phyloP scores from a whole-genome alignment of 2,113 vertebrate genomes.

The Saguinus midas region DNA sequence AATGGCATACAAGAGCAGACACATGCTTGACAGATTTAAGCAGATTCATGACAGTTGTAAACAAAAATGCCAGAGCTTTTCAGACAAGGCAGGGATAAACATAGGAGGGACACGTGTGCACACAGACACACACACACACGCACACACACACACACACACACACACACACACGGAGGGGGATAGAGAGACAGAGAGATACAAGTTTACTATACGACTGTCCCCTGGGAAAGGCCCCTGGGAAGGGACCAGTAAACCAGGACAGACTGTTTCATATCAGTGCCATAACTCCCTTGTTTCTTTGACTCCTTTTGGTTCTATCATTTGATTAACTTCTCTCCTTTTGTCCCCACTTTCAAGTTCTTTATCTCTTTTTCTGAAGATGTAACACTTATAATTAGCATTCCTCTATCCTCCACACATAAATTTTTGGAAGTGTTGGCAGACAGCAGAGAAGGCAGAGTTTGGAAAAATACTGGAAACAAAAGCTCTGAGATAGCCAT shows the following conservation, averaged over 20 bases:
- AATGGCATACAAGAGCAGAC: not conserved
- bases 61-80: not conserved
- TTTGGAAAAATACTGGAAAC: not conserved
- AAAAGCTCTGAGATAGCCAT: not conserved
- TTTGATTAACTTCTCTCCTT: not conserved
- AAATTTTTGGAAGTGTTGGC: not conserved
- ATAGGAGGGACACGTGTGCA: not conserved
- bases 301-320: not conserved
- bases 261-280: not conserved
- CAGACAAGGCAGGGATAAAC: not conserved
- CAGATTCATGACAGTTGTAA: not conserved
- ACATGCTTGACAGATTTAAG: not conserved
- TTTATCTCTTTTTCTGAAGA: not conserved
- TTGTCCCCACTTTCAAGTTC: not conserved
- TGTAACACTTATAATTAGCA: not conserved
- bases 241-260: not conserved
- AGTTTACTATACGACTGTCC: not conserved
- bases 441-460: not conserved
- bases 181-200: not conserved
- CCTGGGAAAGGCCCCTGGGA: not conserved
- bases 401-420: not conserved
- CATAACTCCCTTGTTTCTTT: not conserved
- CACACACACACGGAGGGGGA: not conserved
- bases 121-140: no score
- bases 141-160: not conserved